Percentiles rank a stretch among this genome's conserved stretches.
Conservation (phyloP, 1,140 invertebrate species). For the Zaprionus capensis region DNA sequence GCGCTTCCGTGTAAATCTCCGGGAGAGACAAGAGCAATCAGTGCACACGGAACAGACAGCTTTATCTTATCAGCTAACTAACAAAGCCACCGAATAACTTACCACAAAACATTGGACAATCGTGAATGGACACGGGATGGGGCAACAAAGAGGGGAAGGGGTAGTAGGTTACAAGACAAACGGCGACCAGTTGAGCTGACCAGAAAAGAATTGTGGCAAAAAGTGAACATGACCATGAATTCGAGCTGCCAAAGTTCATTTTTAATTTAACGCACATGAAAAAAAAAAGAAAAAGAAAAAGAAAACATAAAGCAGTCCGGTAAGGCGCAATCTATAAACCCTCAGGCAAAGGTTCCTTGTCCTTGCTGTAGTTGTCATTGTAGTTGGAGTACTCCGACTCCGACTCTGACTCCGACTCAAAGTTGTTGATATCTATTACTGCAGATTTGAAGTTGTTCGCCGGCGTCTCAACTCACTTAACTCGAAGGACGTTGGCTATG, state of each 20-base stretch:
- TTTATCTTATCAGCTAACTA: constrained; percentile 71
- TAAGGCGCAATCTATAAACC: constrained; percentile 66
- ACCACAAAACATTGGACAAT: constrained; percentile 42
- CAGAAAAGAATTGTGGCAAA: constrained; percentile 62
- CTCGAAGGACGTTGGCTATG: constrained; percentile 36
- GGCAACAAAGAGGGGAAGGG: not conserved
- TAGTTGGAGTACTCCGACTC: constrained; percentile 22
- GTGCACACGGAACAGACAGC: constrained; percentile 45
- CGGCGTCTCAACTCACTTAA: constrained; percentile 74
- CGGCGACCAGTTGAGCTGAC: constrained; percentile 59
- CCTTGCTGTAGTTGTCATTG: constrained; percentile 15
- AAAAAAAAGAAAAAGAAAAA: not conserved
- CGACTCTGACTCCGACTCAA: constrained; percentile 43
- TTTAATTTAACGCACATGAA: constrained; percentile 67
- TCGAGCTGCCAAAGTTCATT: constrained; percentile 78
- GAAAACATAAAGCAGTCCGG: constrained; percentile 25
- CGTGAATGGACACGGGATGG: not conserved
- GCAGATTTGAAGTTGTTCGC: constrained; percentile 77
- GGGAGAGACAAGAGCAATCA: constrained; percentile 54
- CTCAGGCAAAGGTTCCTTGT: constrained; percentile 39
- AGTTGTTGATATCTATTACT: constrained; percentile 81
- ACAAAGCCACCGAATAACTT: constrained; percentile 65
- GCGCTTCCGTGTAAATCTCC: constrained; percentile 17
- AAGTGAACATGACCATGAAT: constrained; percentile 81
- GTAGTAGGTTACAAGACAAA: constrained; percentile 53